Evolutionary conservation across 1,140 invertebrate species (phyloP), one percentile per base, ranked within the genome.

Genomic region (Antheraea mylitta): DNA sequence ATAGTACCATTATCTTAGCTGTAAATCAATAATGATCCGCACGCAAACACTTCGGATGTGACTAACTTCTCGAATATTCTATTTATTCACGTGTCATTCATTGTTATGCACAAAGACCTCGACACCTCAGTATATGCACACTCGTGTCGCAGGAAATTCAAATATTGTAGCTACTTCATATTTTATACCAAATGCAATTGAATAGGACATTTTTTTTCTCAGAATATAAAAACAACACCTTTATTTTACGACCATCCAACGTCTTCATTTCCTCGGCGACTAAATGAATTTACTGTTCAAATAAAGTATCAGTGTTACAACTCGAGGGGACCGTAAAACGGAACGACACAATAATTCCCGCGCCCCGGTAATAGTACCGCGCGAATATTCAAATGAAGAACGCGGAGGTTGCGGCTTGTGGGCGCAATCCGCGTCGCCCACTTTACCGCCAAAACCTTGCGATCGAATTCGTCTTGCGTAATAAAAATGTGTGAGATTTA

Each of bases 261-360:
- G 74, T 70, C 74, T 77, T 71, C 73, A 79, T 81, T 73, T 64
- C 58, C 58, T 9, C 38, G 18, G 16, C 18, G 30, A 37, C 61
- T 63, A 63, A 63, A 63, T 37, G 61, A 63, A 37, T 63, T 63
- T 63, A 63, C 60, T 68, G 61, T 65, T 72, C 72, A 74, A 61
- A 78, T 81, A 81, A 81, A 79, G 76, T 73, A 58, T 66, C 66
- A 64, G 73, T 65, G 62, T 77, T 81, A 79, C 68, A 58, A 70
- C 74, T 71, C 61, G 45, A 66, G 62, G 36, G 7, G 58, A 66
- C 67, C 74, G 73, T 81, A 79, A 79, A 79, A 79, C 66, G 68
- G 66, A 78, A 76, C 72, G 74, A 71, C 66, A 72, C 68, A 77
- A 70, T 75, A 71, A 67, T 76, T 75, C 73, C 74, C 66, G 70